Evolutionary conservation across 1,140 invertebrate species (phyloP).

Genomic region (Branchinecta lynchi): DNA sequence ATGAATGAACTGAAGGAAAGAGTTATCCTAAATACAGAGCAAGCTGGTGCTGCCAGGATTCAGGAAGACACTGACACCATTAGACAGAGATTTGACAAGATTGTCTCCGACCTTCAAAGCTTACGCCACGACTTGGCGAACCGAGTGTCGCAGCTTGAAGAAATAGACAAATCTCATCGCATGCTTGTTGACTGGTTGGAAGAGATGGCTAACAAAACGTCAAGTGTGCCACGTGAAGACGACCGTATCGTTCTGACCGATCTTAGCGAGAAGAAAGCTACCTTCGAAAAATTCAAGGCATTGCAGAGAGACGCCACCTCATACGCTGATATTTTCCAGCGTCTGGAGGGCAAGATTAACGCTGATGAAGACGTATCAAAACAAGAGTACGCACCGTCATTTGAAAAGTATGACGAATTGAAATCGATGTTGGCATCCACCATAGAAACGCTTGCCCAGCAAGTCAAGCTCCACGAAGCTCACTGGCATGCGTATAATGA

Average conservation of each 20-base stretch:
- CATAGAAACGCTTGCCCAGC: slow-evolving; percentile 49
- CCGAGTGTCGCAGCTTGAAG: slow-evolving; percentile 58
- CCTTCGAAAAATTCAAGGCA: slow-evolving; percentile 61
- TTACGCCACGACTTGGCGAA: slow-evolving; percentile 51
- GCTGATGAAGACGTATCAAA: slow-evolving; percentile 24
- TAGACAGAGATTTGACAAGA: slow-evolving; percentile 69
- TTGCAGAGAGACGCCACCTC: slow-evolving; percentile 57
- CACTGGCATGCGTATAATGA: slow-evolving; percentile 65
- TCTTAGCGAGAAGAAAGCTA: slow-evolving; percentile 72
- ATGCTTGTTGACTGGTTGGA: slow-evolving; percentile 65
- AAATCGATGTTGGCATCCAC: slow-evolving; percentile 32
- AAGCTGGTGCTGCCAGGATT: slow-evolving; percentile 63
- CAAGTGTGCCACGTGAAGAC: slow-evolving; percentile 34
- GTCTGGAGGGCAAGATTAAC: slow-evolving; percentile 27
- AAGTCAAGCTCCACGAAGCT: slow-evolving; percentile 71
- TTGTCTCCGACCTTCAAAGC: slow-evolving; percentile 61
- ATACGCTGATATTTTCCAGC: slow-evolving; percentile 54
- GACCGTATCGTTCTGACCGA: slow-evolving; percentile 51
- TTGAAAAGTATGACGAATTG: slow-evolving; percentile 52
- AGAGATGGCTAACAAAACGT: slow-evolving; percentile 56
- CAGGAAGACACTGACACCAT: slow-evolving; percentile 75
- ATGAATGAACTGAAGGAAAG: slow-evolving; percentile 77
- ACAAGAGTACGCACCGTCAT: slow-evolving; percentile 46
- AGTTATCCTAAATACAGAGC: slow-evolving; percentile 79
- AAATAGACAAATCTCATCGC: slow-evolving; percentile 61